A percentile compares a stretch with the other conserved stretches of the same genome.
These are phyloP conservation scores for Harpalus rufipes DNA, from an alignment of 2,888 invertebrate genomes.

Conservation along the genomic window DNA sequence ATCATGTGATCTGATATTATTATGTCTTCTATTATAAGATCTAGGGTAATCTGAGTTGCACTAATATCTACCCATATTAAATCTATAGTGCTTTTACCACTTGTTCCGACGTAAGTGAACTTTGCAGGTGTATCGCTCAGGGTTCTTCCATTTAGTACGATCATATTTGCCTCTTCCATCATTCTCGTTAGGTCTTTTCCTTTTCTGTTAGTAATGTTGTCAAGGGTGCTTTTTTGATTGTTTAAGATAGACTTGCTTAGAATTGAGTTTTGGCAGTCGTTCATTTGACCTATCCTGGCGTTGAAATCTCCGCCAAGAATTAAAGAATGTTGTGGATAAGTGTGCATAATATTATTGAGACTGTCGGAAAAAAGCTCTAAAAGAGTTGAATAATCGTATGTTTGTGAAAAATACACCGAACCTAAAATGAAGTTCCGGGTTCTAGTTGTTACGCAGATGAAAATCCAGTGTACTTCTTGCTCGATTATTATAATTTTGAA, in stretches of 20 bases:
- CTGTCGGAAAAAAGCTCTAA: constrained; percentile 2
- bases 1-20: too few species aligned
- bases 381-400: background rate
- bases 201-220: constrained; percentile 1
- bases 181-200: too few species aligned
- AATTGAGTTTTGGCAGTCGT: background rate
- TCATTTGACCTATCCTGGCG: background rate
- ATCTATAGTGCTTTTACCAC: too few species aligned
- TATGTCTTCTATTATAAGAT: too few species aligned
- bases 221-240: background rate
- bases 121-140: too few species aligned
- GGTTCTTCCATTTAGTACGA: background rate
- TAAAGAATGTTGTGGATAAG: too few species aligned
- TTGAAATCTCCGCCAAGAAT: too few species aligned
- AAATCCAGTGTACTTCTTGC: constrained; percentile 15
- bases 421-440: background rate
- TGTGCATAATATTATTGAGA: background rate
- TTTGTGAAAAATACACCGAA: background rate
- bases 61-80: too few species aligned
- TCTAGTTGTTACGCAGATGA: background rate
- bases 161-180: too few species aligned
- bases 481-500: constrained; percentile 6
- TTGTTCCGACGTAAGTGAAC: too few species aligned
- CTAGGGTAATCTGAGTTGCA: too few species aligned
- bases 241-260: background rate